Evolutionary conservation across 2,888 invertebrate species (phyloP), one percentile per base, ranked within the genome.

Genomic region (Lasioglossum figueresi): DNA sequence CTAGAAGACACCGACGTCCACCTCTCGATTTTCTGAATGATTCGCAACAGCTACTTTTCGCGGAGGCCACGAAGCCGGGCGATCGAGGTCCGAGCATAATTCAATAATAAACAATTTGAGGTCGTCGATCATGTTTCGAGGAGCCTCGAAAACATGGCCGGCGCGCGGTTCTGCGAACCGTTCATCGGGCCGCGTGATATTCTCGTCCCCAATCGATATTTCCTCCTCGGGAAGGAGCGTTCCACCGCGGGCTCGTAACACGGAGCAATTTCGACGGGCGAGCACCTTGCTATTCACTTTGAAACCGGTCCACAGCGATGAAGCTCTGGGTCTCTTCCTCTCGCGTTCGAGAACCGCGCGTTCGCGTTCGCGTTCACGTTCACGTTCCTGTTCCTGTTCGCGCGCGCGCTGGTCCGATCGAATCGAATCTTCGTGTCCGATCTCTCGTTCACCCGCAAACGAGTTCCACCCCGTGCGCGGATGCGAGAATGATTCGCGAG

Each of bases 261-360:
- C 81, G 84, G 80, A 84, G 90, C 88, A 89, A 90, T 90, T 89
- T 89, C 80, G 90, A 79, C 74, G 79, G 82, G 71, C 79, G 86
- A 80, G 86, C 88, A 91, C 86, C 89, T 91, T 85, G 90, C 86
- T 90, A 87, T 90, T 91, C 91, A 88, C 89, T 91, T 91, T 91
- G 90, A 91, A 91, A 91, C 91, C 91, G 91, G 91, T 91, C 90
- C 84, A 82, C 31, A 31, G 31, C 16, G 87, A 56, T 82, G 83
- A 77, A 84, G 82, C 84, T n/a, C 12, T 12, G 56, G 23, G 37
- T 73, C 80, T 91, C 83, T 86, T 66, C 76, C 84, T 79, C 70
- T 70, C 70, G 10, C 56, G 56, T 56, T 56, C 56, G 23, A n/a
- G 56, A 56, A 56, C n/a, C 56, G 52, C 56, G 56, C 56, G 52